phyloP scores from a whole-genome alignment of 1,140 invertebrate species.

The Sesamia nonagrioides region DNA sequence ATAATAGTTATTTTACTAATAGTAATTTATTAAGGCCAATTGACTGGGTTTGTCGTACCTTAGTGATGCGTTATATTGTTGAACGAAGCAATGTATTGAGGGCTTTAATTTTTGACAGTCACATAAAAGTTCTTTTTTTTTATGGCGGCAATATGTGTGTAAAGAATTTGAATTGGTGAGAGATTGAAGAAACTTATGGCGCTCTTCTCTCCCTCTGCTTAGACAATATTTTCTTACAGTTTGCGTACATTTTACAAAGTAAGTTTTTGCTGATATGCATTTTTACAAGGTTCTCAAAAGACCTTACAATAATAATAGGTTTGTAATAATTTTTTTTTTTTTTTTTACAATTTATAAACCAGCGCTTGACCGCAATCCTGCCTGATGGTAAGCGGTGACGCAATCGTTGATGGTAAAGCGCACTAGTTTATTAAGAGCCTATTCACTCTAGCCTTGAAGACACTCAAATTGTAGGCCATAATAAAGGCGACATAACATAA shows the following conservation, averaged over 20 bases:
- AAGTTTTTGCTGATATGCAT: background rate
- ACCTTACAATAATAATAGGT: background rate
- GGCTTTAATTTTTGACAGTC: slow-evolving; percentile 23
- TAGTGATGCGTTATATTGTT: slow-evolving; percentile 31
- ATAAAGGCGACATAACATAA: background rate
- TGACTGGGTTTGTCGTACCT: slow-evolving; percentile 35
- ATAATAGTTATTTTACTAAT: slow-evolving; percentile 42
- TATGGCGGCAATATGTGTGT: background rate
- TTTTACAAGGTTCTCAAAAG: too few relatives aligned
- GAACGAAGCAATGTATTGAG: slow-evolving; percentile 4
- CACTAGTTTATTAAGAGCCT: too few relatives aligned
- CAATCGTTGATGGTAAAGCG: too few relatives aligned
- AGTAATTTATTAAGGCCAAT: slow-evolving; percentile 48
- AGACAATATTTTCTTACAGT: background rate
- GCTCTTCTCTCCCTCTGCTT: background rate
- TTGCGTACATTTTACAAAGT: background rate
- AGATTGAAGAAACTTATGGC: background rate
- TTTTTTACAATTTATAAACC: too few relatives aligned
- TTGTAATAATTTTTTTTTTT: too few relatives aligned
- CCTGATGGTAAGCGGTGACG: too few relatives aligned
- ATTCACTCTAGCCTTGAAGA: too few relatives aligned
- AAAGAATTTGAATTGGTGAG: background rate
- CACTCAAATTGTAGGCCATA: too few relatives aligned
- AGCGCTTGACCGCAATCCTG: too few relatives aligned
- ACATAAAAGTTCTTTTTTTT: slow-evolving; percentile 7